Conservation (phyloP, 2,113 vertebrate species). For the Amblyopsis rosae region DNA sequence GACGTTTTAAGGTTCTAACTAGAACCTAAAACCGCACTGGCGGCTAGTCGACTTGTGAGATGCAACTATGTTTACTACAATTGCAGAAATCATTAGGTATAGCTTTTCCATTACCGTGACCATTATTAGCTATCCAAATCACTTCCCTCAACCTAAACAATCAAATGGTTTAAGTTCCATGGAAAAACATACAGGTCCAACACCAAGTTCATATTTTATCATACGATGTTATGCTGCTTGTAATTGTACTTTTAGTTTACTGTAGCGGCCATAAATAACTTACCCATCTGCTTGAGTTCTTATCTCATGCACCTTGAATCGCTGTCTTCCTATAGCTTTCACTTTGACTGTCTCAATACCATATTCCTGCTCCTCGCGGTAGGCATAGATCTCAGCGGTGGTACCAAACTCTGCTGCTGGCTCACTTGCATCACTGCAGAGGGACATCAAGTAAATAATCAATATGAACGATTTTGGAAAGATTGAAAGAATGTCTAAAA, state of each 20-base stretch:
- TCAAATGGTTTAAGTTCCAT: too few species aligned
- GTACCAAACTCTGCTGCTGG: constrained; percentile 91
- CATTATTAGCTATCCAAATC: too few species aligned
- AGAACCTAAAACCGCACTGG: not conserved
- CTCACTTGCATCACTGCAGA: constrained; percentile 78
- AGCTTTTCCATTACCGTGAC: too few species aligned
- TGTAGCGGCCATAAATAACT: constrained; percentile 51
- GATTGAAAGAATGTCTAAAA: too few species aligned
- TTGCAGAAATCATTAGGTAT: too few species aligned
- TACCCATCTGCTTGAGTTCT: constrained; percentile 96
- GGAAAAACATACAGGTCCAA: too few species aligned
- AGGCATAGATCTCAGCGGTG: constrained; percentile 97
- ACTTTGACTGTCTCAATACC: constrained; percentile 97
- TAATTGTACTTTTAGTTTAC: constrained; percentile 17
- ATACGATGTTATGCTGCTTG: not conserved
- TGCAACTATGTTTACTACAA: too few species aligned
- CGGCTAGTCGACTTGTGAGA: too few species aligned
- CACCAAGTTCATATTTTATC: too few species aligned
- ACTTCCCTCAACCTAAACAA: too few species aligned
- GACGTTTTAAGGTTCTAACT: not conserved
- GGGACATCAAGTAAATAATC: constrained; percentile 1
- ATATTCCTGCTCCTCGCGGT: constrained; percentile 92
- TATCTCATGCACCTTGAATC: constrained; percentile 95
- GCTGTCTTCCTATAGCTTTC: constrained; percentile 94
- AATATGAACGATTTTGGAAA: too few species aligned